Evolutionary conservation across 2,797 vertebrate species (phyloP), one percentile per base, ranked within the genome.

Genomic region (Anolis apletophallus): DNA sequence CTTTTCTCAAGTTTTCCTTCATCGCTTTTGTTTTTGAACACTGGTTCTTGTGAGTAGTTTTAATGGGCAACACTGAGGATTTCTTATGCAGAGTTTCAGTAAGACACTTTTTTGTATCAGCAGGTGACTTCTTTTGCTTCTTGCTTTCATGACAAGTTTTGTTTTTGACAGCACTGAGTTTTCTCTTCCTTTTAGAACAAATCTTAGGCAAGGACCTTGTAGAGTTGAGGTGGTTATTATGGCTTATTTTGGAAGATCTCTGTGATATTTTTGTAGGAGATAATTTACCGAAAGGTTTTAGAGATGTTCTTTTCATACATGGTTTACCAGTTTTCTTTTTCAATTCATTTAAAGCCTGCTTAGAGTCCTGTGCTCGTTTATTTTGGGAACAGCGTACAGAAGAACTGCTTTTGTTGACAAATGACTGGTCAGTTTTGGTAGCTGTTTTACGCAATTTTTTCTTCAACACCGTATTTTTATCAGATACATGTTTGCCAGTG

Each of bases 361-460:
- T 88, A 80, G 32, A 85, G 21, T 81, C 92, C 83, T 92, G 72
- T 81, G 87, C 84, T 92, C 81, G 84, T 89, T 90, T 84, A 74
- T 59, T 79, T 67, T 89, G 86, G 6, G n/a, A 89, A 55, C 64
- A 76, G 19, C 86, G 80, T 0, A 2, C 10, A 86, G 36, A 84
- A 80, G 81, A 93, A 90, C 85, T 90, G 83, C 12, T 55, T 74
- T 94, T 94, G 85, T 90, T 94, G 88, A 81, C 88, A 89, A 95
- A 90, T 92, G 92, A 95, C 91, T 92, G 93, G 90, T 94, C 95
- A 90, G 94, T 91, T 93, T 95, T 95, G 91, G 90, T 88, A 89
- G 94, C 93, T 81, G 86, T 91, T 94, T 95, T 95, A 78, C 93
- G 89, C 36, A 93, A 73, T 78, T 93, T 91, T 93, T 95, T 96